A percentile compares a stretch with the other conserved stretches of the same genome.
Evolutionary conservation across 2,888 invertebrate genomes (phyloP).

Genomic region (Drosophila buzzatii): DNA sequence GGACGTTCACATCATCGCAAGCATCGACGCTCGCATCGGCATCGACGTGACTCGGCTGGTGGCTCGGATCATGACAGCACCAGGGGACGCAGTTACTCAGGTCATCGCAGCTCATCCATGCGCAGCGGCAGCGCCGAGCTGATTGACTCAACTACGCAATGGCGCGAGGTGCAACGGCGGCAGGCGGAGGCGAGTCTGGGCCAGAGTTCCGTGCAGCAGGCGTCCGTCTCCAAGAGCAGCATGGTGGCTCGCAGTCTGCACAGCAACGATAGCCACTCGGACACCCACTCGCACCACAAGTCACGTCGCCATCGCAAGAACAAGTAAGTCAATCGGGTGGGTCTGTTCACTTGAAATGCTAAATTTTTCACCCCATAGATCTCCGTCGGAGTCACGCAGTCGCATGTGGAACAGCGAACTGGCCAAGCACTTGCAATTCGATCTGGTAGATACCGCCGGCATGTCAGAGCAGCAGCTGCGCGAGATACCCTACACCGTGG

Average conservation of each 20-base stretch:
- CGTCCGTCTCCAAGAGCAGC: slow-evolving; percentile 89
- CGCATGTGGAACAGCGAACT: slow-evolving; percentile 91
- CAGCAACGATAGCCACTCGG: slow-evolving; percentile 87
- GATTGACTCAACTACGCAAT: slow-evolving; percentile 94
- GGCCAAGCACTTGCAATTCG: slow-evolving; percentile 94
- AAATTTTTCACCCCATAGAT: slow-evolving; percentile 84
- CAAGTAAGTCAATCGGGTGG: slow-evolving; percentile 84
- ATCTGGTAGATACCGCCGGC: slow-evolving; percentile 94
- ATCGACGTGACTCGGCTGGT: slow-evolving; percentile 89
- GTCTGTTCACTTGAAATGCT: background rate
- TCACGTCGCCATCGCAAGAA: slow-evolving; percentile 87
- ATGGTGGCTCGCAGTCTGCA: slow-evolving; percentile 85
- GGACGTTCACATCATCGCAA: slow-evolving; percentile 91
- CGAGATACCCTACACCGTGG: slow-evolving; percentile 95
- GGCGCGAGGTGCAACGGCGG: slow-evolving; percentile 94
- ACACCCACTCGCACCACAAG: slow-evolving; percentile 86
- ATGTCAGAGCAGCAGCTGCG: slow-evolving; percentile 95
- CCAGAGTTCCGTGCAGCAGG: slow-evolving; percentile 88
- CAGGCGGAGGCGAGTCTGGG: slow-evolving; percentile 87
- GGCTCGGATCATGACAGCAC: slow-evolving; percentile 90
- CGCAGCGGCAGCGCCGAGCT: slow-evolving; percentile 87
- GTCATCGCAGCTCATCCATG: slow-evolving; percentile 85
- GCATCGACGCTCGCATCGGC: slow-evolving; percentile 89
- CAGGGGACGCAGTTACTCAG: slow-evolving; percentile 85
- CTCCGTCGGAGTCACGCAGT: slow-evolving; percentile 89